A percentile compares a stretch with the other conserved stretches of the same genome.
phyloP scores from a whole-genome alignment of 2,888 invertebrate species.

The Cerceris ruficornis region DNA sequence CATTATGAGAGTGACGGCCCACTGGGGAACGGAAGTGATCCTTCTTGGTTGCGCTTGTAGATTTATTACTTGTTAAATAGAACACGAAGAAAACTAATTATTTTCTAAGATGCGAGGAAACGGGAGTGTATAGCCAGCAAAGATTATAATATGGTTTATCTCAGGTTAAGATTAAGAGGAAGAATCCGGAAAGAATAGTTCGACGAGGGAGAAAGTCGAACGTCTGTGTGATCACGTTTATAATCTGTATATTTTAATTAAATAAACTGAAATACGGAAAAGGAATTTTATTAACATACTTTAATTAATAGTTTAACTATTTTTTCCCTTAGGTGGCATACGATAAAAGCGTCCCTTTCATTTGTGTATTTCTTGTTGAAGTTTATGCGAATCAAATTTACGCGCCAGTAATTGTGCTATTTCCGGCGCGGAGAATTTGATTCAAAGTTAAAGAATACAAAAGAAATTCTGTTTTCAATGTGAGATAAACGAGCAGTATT shows the following conservation, averaged over 20 bases:
- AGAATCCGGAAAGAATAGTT: constrained; percentile 36
- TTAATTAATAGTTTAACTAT: constrained; percentile 1
- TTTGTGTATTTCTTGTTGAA: too few species aligned
- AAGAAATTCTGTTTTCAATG: too few species aligned
- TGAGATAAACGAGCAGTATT: too few species aligned
- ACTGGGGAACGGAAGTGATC: constrained; percentile 26
- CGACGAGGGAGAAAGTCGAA: constrained; percentile 64
- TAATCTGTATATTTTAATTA: constrained; percentile 80
- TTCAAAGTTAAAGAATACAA: too few species aligned
- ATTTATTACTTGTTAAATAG: constrained; percentile 62
- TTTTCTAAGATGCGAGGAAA: constrained; percentile 67
- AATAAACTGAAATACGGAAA: constrained; percentile 70
- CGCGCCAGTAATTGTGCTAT: too few species aligned
- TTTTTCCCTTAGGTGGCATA: too few species aligned
- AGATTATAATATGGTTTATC: constrained; percentile 58
- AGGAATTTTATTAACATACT: constrained; percentile 20
- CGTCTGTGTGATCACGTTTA: constrained; percentile 77
- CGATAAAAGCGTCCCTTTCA: too few species aligned
- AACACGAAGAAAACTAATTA: constrained; percentile 61
- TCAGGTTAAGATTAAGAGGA: constrained; percentile 57
- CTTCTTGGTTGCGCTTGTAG: constrained; percentile 60
- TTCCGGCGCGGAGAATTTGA: too few species aligned
- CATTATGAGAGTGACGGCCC: constrained; percentile 14
- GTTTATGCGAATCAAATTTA: too few species aligned
- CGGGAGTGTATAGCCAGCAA: constrained; percentile 39